Conservation (phyloP, 2,797 vertebrate species). For the Gymnoscopelus microlampas region DNA sequence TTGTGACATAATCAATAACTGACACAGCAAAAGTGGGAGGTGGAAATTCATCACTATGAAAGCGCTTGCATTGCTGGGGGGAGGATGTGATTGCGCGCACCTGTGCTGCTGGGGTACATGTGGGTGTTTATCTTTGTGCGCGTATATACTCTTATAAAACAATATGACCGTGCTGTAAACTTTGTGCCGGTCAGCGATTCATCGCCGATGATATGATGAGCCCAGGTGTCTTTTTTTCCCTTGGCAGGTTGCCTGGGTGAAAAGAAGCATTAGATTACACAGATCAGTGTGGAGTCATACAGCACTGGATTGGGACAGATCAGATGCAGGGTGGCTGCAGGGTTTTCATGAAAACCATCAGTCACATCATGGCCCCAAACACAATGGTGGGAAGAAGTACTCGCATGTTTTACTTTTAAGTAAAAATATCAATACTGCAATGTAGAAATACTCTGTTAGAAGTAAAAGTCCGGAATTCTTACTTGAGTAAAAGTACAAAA, state of each 20-base stretch:
- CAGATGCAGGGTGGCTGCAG: constrained; percentile 33
- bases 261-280: constrained; percentile 62
- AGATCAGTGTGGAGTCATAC: constrained; percentile 28
- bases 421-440: no score
- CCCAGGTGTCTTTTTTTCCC: constrained; percentile 58
- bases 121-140: background rate
- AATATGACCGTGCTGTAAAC: constrained; percentile 33
- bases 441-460: no score
- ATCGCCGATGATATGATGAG: constrained; percentile 52
- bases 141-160: constrained; percentile 31
- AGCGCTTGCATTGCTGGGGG: background rate
- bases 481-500: no score
- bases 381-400: background rate
- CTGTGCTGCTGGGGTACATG: no score
- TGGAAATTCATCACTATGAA: constrained; percentile 37
- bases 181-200: constrained; percentile 60
- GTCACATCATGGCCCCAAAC: constrained; percentile 17
- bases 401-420: no score
- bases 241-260: constrained; percentile 57
- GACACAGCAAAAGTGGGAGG: constrained; percentile 5
- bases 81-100: background rate
- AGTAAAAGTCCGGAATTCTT: no score
- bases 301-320: constrained; percentile 24
- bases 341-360: constrained; percentile 64
- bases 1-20: constrained; percentile 45